phyloP scores from a whole-genome alignment of 2,888 invertebrate genomes.

The Apodemia zela region DNA sequence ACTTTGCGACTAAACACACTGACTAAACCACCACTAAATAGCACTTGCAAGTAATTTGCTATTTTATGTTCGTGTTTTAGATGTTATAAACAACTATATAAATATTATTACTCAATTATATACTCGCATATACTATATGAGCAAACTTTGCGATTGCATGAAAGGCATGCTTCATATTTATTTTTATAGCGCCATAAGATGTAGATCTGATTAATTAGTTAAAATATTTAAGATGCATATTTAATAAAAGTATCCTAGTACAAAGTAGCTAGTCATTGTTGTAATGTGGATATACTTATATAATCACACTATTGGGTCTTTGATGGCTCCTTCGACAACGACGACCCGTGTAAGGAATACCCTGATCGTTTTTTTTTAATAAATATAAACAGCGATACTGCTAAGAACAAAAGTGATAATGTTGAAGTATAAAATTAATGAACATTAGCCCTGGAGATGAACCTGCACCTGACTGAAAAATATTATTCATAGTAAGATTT shows the following conservation, averaged over 20 bases:
- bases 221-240: slow-evolving; percentile 27
- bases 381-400: no score
- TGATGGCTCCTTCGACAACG: not conserved
- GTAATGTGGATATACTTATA: slow-evolving; percentile 32
- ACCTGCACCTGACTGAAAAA: no score
- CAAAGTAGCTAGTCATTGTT: slow-evolving; percentile 71
- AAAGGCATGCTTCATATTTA: slow-evolving; percentile 61
- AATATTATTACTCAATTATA: slow-evolving; percentile 27
- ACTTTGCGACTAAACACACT: slow-evolving; percentile 16
- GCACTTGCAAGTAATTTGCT: slow-evolving; percentile 56
- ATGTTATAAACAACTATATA: slow-evolving; percentile 50
- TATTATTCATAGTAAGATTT: no score
- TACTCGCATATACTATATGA: slow-evolving; percentile 48
- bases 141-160: slow-evolving; percentile 53
- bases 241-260: slow-evolving; percentile 44
- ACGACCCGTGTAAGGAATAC: not conserved
- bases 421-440: no score
- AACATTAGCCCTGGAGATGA: no score
- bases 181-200: slow-evolving; percentile 42
- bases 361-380: no score
- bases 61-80: slow-evolving; percentile 32
- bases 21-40: slow-evolving; percentile 59
- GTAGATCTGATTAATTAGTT: slow-evolving; percentile 49
- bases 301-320: not conserved
- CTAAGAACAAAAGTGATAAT: no score